Evolutionary conservation across 2,888 invertebrate species (phyloP), one percentile per base, ranked within the genome.

Genomic region (Zygothrica quintamaculata): DNA sequence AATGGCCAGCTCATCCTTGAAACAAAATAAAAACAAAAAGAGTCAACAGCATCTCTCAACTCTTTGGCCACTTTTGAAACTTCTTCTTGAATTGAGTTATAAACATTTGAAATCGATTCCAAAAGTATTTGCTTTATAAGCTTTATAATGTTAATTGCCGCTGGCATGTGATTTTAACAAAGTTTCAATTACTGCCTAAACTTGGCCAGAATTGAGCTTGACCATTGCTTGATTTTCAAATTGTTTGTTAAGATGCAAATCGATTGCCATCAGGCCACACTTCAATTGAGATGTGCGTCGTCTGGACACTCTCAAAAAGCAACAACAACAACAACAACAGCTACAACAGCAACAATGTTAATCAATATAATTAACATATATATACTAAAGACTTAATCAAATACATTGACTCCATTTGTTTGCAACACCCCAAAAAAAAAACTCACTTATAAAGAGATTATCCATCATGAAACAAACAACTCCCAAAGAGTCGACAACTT

Each of bases 121-220:
- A 29, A 29, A 22, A 22, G 18, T 22, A 22, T 22, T 62, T 57
- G 53, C 18, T 51, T 33, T 44, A 5, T 2, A 22, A 22, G 22
- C 55, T 61, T n/a, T n/a, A n/a, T n/a, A n/a, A 66, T 79, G 80
- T 65, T 82, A 82, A 85, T 85, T 85, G 80, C 44, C 57, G 43
- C 33, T 65, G 70, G 75, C 82, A 85, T 84, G 77, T 84, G 77
- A 78, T 77, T 62, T 60, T 26, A 53, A 61, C 53, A 81, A 76
- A 74, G 78, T 76, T 66, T 84, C 84, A 81, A 84, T 81, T 84
- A 78, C 62, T 58, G 50, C 39, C 22, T 15, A 9, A 8, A 18
- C 29, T 36, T 56, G 31, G 26, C 36, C 42, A 42, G n/a, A n/a
- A n/a, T n/a, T n/a, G n/a, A n/a, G n/a, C n/a, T n/a, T n/a, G n/a